phyloP scores from a whole-genome alignment of 1,140 invertebrate species.

The Medauroidea extradentata region DNA sequence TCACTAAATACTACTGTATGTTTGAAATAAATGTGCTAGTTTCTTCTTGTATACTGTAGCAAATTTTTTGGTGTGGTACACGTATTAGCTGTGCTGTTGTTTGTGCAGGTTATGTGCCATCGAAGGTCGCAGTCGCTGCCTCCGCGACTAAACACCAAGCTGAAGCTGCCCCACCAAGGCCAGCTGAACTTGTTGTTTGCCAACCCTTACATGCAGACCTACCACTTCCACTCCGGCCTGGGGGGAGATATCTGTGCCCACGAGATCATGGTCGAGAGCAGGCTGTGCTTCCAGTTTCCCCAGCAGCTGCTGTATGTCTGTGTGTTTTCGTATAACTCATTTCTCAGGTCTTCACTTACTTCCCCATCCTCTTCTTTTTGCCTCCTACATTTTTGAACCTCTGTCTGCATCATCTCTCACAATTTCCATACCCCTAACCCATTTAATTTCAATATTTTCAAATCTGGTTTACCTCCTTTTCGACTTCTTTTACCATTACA shows the following conservation, averaged over 20 bases:
- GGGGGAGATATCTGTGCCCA: constrained; percentile 88
- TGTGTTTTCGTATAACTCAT: no score
- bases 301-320: constrained; percentile 80
- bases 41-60: no score
- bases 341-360: no score
- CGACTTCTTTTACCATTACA: no score
- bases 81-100: background rate
- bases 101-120: constrained; percentile 57
- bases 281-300: constrained; percentile 79
- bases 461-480: no score
- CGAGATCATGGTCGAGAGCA: constrained; percentile 90
- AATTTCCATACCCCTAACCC: no score
- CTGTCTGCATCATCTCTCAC: no score
- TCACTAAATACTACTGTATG: no score
- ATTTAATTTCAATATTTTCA: no score
- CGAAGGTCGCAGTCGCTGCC: constrained; percentile 81
- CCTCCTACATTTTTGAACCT: no score
- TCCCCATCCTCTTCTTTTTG: no score
- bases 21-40: no score
- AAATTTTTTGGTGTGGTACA: background rate
- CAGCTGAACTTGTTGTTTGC: constrained; percentile 69
- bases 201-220: constrained; percentile 75
- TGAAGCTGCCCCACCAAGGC: constrained; percentile 72
- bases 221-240: constrained; percentile 85
- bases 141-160: constrained; percentile 70